Evolutionary conservation across 2,113 vertebrate species (phyloP).

Genomic region (Prochilodus magdalenae): DNA sequence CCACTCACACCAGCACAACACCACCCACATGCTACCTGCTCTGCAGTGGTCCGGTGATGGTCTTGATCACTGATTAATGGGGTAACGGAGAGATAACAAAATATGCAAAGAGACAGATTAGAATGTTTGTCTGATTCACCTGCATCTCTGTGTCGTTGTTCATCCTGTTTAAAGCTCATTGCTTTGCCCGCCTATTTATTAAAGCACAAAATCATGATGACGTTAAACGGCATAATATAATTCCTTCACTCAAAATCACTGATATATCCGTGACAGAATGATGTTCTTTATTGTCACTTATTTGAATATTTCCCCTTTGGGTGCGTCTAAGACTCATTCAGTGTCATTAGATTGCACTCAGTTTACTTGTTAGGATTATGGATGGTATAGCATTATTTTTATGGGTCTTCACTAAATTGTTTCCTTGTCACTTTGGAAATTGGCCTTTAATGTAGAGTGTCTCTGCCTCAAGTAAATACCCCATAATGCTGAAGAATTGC

Average conservation of each 20-base stretch:
- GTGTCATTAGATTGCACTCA: constrained; percentile 57
- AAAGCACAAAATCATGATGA: constrained; percentile 28
- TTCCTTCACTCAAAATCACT: constrained; percentile 39
- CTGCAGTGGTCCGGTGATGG: no score
- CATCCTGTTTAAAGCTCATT: constrained; percentile 38
- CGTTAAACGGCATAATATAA: constrained; percentile 32
- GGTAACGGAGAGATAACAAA: no score
- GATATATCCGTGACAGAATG: constrained; percentile 61
- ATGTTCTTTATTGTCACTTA: constrained; percentile 69
- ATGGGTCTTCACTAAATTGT: constrained; percentile 51
- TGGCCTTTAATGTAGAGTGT: constrained; percentile 37
- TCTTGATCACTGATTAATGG: no score
- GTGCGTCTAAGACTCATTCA: constrained; percentile 57
- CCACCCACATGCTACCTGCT: no score
- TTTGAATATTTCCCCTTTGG: constrained; percentile 32
- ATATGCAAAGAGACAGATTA: no score
- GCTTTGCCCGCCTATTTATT: constrained; percentile 8
- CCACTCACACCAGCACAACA: no score
- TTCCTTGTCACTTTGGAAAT: constrained; percentile 50
- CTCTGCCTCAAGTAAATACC: constrained; percentile 29
- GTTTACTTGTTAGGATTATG: constrained; percentile 54
- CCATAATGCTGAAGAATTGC: constrained; percentile 40
- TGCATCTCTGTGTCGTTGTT: constrained; percentile 11
- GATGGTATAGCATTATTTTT: constrained; percentile 51
- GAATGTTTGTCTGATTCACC: not conserved